These are phyloP conservation scores for Sphaerodactylus townsendi DNA, from an alignment of 2,113 vertebrate species.

Conservation along the genomic window DNA sequence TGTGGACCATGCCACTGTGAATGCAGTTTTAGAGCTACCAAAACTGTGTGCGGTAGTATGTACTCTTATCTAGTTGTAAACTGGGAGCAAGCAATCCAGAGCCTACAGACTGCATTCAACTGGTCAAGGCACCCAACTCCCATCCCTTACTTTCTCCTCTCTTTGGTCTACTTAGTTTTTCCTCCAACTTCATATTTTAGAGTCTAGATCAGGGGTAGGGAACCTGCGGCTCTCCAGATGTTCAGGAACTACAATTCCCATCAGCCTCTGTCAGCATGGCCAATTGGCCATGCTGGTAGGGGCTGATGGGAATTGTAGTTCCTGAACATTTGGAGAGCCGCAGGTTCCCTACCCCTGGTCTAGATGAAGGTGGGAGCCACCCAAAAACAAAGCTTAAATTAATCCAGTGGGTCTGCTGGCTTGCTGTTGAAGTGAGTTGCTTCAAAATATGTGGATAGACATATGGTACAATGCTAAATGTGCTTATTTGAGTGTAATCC, in stretches of 20 bases:
- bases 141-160: not conserved
- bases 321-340: too few relatives aligned
- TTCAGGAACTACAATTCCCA: too few relatives aligned
- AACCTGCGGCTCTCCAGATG: too few relatives aligned
- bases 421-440: not conserved
- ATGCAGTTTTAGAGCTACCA: not conserved
- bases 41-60: not conserved
- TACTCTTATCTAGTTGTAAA: not conserved
- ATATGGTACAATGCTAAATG: not conserved
- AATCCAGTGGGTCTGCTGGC: not conserved
- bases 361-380: not conserved
- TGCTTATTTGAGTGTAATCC: not conserved
- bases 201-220: too few relatives aligned
- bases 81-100: not conserved
- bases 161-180: not conserved
- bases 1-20: not conserved
- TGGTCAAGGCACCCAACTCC: not conserved
- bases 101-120: not conserved
- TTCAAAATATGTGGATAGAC: not conserved
- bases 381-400: not conserved
- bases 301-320: too few relatives aligned
- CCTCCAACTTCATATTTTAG: not conserved
- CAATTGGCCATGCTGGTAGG: too few relatives aligned
- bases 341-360: too few relatives aligned
- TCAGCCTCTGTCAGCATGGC: too few relatives aligned